Evolutionary conservation across 2,797 vertebrate genomes (phyloP), one percentile per base, ranked within the genome.

Genomic region (Numenius phaeopus): DNA sequence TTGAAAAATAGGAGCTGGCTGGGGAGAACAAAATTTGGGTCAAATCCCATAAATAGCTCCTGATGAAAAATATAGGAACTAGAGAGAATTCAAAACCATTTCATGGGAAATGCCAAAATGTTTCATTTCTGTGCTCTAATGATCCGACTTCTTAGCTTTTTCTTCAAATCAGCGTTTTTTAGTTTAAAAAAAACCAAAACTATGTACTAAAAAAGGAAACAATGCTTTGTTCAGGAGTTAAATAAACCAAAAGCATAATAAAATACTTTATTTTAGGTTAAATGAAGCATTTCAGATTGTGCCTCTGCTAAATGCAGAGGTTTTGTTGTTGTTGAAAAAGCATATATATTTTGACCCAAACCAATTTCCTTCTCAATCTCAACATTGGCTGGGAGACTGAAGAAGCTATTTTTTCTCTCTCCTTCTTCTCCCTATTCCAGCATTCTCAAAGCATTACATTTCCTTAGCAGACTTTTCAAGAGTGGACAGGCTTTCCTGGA

Each of bases 31-130:
- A 87, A 92, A 97, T 96, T 91, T 97, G 84, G 97, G 97, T 97
- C 97, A 96, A 71, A 89, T 81, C 69, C 77, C 95, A 95, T 91
- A 97, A 97, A 97, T 97, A 97, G 84, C 34, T 97, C 27, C 65
- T 85, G 69, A 65, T 86, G 76, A 95, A 94, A 96, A 96, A 85
- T 69, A 92, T 19, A 83, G 52, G 79, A 95, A 91, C 89, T 75
- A 85, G 84, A 34, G 42, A 93, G 77, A 95, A 89, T 76, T 97
- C 49, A 72, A 81, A 94, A 78, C 39, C 69, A 58, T 85, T 96
- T 94, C 92, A 87, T 2, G 44, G 79, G 82, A 91, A 94, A 83
- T 87, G 58, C 67, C 89, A 83, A 42, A 67, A 86, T 71, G 40
- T 65, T 97, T 96, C 69, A 39, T 94, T 94, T 94, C 79, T 90